Evolutionary conservation across 2,113 vertebrate species (phyloP).

Genomic region (Paedocypris sp.): DNA sequence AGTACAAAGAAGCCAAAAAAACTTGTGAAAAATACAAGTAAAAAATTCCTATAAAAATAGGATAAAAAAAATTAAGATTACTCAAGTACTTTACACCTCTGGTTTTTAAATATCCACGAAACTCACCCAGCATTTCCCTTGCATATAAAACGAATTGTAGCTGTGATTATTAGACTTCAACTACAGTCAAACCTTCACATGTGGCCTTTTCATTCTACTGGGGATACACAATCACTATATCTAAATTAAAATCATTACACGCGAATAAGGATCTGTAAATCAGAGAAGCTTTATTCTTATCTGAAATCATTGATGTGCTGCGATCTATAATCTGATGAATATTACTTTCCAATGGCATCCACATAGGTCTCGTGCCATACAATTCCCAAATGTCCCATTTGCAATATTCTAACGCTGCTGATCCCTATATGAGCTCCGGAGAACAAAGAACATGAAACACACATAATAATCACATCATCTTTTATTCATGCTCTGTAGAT

Average conservation of each 20-base stretch:
- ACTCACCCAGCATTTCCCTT: too few relatives aligned
- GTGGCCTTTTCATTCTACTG: slow-evolving; percentile 24
- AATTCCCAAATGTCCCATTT: background rate
- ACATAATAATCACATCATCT: too few relatives aligned
- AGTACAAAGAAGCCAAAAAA: too few relatives aligned
- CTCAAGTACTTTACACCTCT: too few relatives aligned
- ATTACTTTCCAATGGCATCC: background rate
- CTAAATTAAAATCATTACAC: slow-evolving; percentile 57
- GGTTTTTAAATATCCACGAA: too few relatives aligned
- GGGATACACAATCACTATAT: slow-evolving; percentile 46
- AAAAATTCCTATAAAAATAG: too few relatives aligned
- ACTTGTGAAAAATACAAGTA: too few relatives aligned
- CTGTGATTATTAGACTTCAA: background rate
- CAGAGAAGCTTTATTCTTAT: slow-evolving; percentile 18
- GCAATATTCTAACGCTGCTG: too few relatives aligned
- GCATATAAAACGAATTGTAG: too few relatives aligned
- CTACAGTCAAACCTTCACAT: background rate
- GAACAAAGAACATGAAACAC: background rate
- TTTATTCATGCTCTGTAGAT: too few relatives aligned
- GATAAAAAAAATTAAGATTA: too few relatives aligned
- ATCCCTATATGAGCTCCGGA: background rate
- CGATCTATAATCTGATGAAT: background rate
- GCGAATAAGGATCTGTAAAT: slow-evolving; percentile 26
- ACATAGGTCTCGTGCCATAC: background rate
- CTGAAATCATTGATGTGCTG: background rate